Percentiles rank a stretch among this genome's conserved stretches.
Evolutionary conservation across 2,888 invertebrate genomes (phyloP).

Genomic region (Lepidocyrtinus sp.): DNA sequence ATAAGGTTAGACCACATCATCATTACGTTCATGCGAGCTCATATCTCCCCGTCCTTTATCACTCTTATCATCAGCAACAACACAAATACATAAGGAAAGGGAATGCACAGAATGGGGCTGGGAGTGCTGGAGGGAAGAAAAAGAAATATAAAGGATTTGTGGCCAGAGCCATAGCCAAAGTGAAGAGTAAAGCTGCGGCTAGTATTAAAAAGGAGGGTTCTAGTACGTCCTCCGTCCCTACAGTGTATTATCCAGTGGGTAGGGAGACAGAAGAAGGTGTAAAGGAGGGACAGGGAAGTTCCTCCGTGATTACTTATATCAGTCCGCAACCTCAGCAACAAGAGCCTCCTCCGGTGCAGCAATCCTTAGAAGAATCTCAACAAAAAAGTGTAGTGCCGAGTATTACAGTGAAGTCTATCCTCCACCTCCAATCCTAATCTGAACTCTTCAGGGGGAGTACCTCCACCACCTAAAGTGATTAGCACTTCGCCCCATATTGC

Average conservation of each 20-base stretch:
- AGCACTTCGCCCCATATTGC: slow-evolving; percentile 1
- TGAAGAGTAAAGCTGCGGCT: slow-evolving; percentile 54
- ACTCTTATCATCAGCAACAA: slow-evolving; percentile 57
- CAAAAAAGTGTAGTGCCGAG: slow-evolving; percentile 38
- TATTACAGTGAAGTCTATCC: slow-evolving; percentile 43
- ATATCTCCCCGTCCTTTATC: slow-evolving; percentile 60
- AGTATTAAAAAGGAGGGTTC: slow-evolving; percentile 22
- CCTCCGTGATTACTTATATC: slow-evolving; percentile 58
- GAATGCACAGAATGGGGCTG: neutral
- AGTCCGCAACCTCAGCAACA: slow-evolving; percentile 49
- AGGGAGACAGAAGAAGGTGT: neutral
- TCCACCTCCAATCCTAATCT: slow-evolving; percentile 25
- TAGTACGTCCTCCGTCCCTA: slow-evolving; percentile 24
- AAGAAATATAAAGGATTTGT: slow-evolving; percentile 61
- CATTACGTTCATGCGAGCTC: slow-evolving; percentile 55
- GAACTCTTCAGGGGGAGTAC: neutral
- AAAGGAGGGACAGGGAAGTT: neutral
- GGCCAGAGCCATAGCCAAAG: slow-evolving; percentile 63
- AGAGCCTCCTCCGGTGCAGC: slow-evolving; percentile 56
- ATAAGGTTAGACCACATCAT: slow-evolving; percentile 30
- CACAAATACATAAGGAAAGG: slow-evolving; percentile 57
- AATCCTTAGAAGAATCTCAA: slow-evolving; percentile 32
- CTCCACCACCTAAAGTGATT: slow-evolving; percentile 3
- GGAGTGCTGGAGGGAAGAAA: slow-evolving; percentile 39
- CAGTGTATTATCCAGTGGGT: slow-evolving; percentile 49